Percentiles rank a stretch among this genome's conserved stretches.
Conservation (phyloP, 1,140 invertebrate species). For the Bradysia coprophila region DNA sequence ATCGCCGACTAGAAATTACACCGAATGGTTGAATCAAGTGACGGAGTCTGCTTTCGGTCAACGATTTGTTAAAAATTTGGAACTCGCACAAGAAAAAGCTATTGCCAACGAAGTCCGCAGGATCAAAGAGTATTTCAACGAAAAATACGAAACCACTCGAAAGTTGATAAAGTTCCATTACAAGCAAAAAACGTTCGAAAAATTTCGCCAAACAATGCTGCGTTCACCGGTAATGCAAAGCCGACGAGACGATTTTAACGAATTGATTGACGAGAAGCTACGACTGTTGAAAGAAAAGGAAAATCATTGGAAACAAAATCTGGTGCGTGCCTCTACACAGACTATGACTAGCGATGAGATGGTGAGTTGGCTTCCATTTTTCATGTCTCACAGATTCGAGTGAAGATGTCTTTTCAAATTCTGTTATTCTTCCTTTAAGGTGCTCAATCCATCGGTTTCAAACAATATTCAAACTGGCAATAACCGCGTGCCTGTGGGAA, state of each 20-base stretch:
- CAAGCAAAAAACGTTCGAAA: slow-evolving; percentile 8
- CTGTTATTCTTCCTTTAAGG: background rate
- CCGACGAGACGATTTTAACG: background rate
- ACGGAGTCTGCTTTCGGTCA: background rate
- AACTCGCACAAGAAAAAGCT: background rate
- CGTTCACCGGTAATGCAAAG: background rate
- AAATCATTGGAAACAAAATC: too few relatives aligned
- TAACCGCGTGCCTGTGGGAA: background rate
- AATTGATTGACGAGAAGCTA: slow-evolving; percentile 8
- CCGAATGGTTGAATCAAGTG: background rate
- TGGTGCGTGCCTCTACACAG: too few relatives aligned
- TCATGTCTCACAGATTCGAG: slow-evolving; percentile 12
- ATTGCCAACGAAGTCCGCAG: slow-evolving; percentile 2
- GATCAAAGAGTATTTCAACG: background rate
- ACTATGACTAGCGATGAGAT: slow-evolving; percentile 8
- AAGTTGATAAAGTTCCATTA: slow-evolving; percentile 3
- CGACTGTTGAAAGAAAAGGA: slow-evolving; percentile 13
- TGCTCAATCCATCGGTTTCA: background rate
- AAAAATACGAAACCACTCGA: background rate
- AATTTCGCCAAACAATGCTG: slow-evolving; percentile 7
- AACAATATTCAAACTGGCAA: background rate
- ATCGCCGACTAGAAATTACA: background rate
- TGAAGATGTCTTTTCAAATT: background rate
- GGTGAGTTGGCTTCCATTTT: slow-evolving; percentile 5
- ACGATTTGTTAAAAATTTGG: background rate